Evolutionary conservation across 2,888 invertebrate species (phyloP).

Genomic region (Pollenia griseotomentosa): DNA sequence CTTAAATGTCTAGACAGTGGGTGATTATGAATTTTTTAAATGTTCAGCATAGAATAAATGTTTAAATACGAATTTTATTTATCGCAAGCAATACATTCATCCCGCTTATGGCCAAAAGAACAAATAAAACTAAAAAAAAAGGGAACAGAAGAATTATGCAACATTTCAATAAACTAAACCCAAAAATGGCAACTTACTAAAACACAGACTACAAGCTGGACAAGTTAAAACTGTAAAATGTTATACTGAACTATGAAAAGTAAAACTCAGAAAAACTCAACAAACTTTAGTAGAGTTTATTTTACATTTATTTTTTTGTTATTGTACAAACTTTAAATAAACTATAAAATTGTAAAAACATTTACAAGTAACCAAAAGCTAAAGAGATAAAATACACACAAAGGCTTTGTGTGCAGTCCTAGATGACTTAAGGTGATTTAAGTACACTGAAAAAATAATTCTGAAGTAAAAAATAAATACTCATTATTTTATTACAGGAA

Average conservation of each 20-base stretch:
- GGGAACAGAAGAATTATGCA: neutral
- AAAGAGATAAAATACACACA: slow-evolving; percentile 13
- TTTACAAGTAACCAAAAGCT: slow-evolving; percentile 33
- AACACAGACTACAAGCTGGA: slow-evolving; percentile 6
- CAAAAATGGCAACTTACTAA: neutral
- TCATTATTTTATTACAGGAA: no score
- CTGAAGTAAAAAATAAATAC: neutral
- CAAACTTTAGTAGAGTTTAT: slow-evolving; percentile 27
- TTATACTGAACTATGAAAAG: neutral
- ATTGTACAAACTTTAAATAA: slow-evolving; percentile 51
- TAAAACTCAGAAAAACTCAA: slow-evolving; percentile 14
- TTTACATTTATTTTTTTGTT: slow-evolving; percentile 22
- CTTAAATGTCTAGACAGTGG: slow-evolving; percentile 62
- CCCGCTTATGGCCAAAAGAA: slow-evolving; percentile 19
- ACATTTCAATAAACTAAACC: slow-evolving; percentile 22
- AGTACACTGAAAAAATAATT: neutral
- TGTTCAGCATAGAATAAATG: slow-evolving; percentile 16
- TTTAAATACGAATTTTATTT: slow-evolving; percentile 59
- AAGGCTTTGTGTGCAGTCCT: neutral
- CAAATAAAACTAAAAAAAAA: neutral
- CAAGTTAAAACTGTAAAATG: neutral
- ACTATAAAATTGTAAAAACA: slow-evolving; percentile 55
- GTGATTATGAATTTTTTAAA: slow-evolving; percentile 58
- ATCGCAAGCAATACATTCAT: slow-evolving; percentile 32
- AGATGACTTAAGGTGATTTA: neutral